phyloP scores from a whole-genome alignment of 1,140 invertebrate genomes.

The Plodia interpunctella region DNA sequence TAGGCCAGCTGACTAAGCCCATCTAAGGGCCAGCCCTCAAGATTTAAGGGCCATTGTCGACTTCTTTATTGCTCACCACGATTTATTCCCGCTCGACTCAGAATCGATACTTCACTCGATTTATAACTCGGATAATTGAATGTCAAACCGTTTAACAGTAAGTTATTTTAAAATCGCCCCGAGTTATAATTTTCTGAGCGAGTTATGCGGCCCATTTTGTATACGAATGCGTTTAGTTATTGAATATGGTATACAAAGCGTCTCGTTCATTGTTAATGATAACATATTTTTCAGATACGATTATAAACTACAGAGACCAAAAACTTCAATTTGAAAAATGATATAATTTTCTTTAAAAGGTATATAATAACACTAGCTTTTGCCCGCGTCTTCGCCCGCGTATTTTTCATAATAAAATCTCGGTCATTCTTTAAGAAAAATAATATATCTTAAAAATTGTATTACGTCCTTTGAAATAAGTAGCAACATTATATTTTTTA shows the following conservation, averaged over 20 bases:
- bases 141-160: slow-evolving; percentile 46
- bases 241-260: background rate
- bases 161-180: slow-evolving; percentile 36
- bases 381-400: no score
- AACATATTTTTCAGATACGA: no score
- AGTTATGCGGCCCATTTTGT: slow-evolving; percentile 7
- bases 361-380: no score
- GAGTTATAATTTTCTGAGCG: slow-evolving; percentile 26
- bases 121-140: slow-evolving; percentile 57
- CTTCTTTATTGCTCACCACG: slow-evolving; percentile 32
- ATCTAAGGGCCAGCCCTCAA: slow-evolving; percentile 33
- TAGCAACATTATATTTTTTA: no score
- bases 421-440: no score
- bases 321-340: no score
- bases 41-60: slow-evolving; percentile 26
- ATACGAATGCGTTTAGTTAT: slow-evolving; percentile 7
- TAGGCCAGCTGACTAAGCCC: slow-evolving; percentile 44
- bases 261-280: background rate
- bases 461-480: no score
- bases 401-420: no score
- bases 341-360: no score
- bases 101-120: slow-evolving; percentile 31
- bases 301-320: no score
- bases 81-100: slow-evolving; percentile 28
- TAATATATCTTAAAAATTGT: no score